These are phyloP conservation scores for Pectinophora gossypiella DNA, from an alignment of 1,140 invertebrate genomes.

Conservation along the genomic window DNA sequence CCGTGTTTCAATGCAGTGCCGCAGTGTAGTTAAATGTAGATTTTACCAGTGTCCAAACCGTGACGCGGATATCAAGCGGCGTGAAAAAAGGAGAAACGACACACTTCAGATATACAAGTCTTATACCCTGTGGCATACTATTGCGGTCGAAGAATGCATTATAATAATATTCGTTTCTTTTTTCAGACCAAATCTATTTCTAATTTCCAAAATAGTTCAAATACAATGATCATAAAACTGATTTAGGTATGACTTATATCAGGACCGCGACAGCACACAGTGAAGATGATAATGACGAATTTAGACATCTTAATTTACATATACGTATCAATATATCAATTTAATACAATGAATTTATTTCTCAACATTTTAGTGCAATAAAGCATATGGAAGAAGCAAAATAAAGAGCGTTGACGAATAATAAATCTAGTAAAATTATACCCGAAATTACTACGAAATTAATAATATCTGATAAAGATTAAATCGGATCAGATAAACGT, in stretches of 20 bases:
- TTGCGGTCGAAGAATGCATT: slow-evolving; percentile 18
- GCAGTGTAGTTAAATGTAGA: slow-evolving; percentile 44
- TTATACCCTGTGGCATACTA: slow-evolving; percentile 19
- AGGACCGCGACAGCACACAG: slow-evolving; percentile 23
- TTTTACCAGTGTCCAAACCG: slow-evolving; percentile 72
- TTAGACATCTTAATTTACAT: slow-evolving; percentile 2
- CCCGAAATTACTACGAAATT: too few species aligned
- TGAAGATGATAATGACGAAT: slow-evolving; percentile 12
- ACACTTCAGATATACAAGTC: slow-evolving; percentile 50
- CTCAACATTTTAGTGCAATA: slow-evolving; percentile 31
- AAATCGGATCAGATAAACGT: not conserved
- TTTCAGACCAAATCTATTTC: too few species aligned
- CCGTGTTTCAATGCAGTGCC: slow-evolving; percentile 21
- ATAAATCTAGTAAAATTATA: not conserved
- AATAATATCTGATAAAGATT: not conserved
- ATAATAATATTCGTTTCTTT: not conserved
- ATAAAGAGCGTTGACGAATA: slow-evolving; percentile 8
- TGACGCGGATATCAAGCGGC: slow-evolving; percentile 71
- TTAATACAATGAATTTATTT: not conserved
- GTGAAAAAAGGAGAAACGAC: slow-evolving; percentile 70
- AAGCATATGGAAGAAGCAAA: slow-evolving; percentile 34
- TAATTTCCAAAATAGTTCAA: too few species aligned
- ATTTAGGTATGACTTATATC: too few species aligned
- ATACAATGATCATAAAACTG: too few species aligned
- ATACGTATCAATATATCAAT: slow-evolving; percentile 1